Evolutionary conservation across 2,888 invertebrate genomes (phyloP).

Genomic region (Dryadula phaetusa): DNA sequence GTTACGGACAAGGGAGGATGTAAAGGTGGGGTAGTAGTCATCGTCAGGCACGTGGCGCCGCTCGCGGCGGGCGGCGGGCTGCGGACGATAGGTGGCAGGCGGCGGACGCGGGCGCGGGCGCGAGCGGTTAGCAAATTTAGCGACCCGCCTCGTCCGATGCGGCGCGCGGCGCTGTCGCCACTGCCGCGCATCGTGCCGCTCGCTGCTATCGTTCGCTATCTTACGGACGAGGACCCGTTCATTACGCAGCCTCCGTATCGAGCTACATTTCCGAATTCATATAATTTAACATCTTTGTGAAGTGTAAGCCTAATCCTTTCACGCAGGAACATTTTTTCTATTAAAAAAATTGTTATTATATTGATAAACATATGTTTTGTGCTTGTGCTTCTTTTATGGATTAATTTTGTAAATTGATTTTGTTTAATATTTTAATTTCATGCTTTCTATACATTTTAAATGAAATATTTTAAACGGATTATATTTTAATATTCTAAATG

Average conservation of each 20-base stretch:
- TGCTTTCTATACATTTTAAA: too few relatives aligned
- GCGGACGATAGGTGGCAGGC: conserved; percentile 49
- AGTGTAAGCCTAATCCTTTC: conserved; percentile 80
- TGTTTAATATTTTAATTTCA: too few relatives aligned
- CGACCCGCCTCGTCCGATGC: conserved; percentile 56
- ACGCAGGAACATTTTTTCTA: conserved; percentile 50
- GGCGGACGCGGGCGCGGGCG: conserved; percentile 54
- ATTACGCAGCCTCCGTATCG: conserved; percentile 83
- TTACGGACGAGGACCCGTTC: conserved; percentile 59
- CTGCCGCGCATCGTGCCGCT: conserved; percentile 61
- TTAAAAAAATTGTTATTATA: not conserved
- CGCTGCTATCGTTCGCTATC: conserved; percentile 55
- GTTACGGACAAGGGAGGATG: conserved; percentile 55
- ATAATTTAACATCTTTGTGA: conserved; percentile 56
- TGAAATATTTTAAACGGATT: too few relatives aligned
- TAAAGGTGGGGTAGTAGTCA: conserved; percentile 65
- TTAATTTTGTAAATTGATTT: too few relatives aligned
- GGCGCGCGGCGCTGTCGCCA: conserved; percentile 56
- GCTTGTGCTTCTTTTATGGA: not conserved
- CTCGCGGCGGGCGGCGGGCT: conserved; percentile 34
- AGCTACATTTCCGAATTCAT: conserved; percentile 69
- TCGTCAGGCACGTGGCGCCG: conserved; percentile 63
- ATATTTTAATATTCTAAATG: too few relatives aligned
- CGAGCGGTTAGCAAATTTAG: conserved; percentile 55
- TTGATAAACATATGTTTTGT: not conserved